Percentiles rank a stretch among this genome's conserved stretches.
Evolutionary conservation across 92 coral and sea anemone species (phyloP).

Genomic region (Bergia sp.): DNA sequence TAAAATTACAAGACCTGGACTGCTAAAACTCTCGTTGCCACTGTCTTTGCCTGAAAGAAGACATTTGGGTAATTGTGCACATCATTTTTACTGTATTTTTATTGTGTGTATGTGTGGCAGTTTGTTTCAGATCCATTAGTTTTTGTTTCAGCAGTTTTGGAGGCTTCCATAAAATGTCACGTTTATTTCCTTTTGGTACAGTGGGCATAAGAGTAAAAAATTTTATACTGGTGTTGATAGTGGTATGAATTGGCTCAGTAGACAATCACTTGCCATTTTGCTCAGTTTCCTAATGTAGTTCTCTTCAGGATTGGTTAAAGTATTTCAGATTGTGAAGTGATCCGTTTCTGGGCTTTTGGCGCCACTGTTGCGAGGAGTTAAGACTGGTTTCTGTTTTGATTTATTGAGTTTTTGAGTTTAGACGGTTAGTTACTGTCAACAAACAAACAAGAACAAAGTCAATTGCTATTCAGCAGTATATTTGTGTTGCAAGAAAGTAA

Average conservation of each 20-base stretch:
- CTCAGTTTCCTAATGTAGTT: background rate
- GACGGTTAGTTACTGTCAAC: background rate
- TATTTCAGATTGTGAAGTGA: constrained; percentile 23
- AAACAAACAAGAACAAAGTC: background rate
- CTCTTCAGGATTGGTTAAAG: background rate
- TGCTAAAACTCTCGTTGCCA: constrained; percentile 52
- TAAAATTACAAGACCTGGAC: constrained; percentile 58
- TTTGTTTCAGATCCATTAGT: background rate
- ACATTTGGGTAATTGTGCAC: constrained; percentile 59
- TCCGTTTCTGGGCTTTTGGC: background rate
- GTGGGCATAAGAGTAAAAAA: background rate
- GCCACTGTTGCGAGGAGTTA: constrained; percentile 5
- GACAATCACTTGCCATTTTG: background rate
- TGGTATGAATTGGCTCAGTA: background rate
- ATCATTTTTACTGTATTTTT: background rate
- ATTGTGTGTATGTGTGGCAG: background rate
- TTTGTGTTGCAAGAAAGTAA: background rate
- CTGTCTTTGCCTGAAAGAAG: constrained; percentile 47
- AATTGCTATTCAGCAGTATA: background rate
- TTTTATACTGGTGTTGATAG: constrained; percentile 3
- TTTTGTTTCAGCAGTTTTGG: constrained; percentile 7
- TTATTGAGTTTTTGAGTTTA: background rate
- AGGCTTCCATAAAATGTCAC: background rate
- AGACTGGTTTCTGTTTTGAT: background rate
- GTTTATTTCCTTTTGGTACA: background rate